Conservation (phyloP, 2,888 invertebrate genomes). For the Drosophila formosana region DNA sequence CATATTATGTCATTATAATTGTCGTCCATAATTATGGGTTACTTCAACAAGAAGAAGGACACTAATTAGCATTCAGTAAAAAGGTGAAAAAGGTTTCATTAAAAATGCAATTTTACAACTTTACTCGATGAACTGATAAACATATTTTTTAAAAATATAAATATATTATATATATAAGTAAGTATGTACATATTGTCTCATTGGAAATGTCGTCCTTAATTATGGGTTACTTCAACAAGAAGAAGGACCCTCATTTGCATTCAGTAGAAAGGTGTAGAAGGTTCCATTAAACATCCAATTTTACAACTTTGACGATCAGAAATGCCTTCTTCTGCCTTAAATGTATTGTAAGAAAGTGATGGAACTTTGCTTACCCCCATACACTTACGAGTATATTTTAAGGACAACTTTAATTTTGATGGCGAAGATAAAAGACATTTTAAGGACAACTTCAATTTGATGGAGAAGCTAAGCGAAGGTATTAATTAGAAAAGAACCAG, state of each 20-base stretch:
- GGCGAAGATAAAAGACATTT: background rate
- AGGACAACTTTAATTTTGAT: background rate
- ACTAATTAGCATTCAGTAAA: too few species aligned
- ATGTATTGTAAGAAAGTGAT: background rate
- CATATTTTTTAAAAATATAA: too few species aligned
- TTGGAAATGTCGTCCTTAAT: background rate
- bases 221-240: background rate
- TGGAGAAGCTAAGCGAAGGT: background rate
- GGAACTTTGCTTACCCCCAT: background rate
- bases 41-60: background rate
- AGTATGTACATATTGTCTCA: background rate
- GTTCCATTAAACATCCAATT: background rate
- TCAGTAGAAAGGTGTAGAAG: background rate
- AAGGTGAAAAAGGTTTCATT: background rate
- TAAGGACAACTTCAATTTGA: background rate
- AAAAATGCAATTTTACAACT: background rate
- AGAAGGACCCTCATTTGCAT: background rate
- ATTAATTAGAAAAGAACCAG: background rate
- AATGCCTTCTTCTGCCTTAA: background rate
- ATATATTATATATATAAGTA: too few species aligned
- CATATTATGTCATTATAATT: background rate
- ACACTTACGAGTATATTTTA: background rate
- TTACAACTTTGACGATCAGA: background rate
- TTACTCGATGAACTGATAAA: too few species aligned
- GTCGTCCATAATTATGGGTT: background rate